Evolutionary conservation across 2,113 vertebrate species (phyloP), one percentile per base, ranked within the genome.

Genomic region (Falco punctatus): DNA sequence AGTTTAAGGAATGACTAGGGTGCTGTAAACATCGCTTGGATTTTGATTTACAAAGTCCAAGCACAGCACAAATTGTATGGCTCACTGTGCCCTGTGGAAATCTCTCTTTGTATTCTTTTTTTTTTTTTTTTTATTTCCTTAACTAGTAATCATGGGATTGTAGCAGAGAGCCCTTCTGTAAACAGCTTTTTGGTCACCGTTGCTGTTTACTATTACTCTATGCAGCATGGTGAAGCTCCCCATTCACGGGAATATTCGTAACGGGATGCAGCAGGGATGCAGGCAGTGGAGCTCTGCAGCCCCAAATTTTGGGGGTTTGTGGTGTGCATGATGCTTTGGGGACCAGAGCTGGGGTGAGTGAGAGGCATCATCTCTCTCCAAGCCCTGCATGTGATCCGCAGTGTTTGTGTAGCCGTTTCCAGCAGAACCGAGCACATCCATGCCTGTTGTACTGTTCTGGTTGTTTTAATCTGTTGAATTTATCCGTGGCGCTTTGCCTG

Each of bases 381-480:
- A 38, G 81, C 6, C 0, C 64, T 62, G 23, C 8, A 0, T 70
- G 81, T 35, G 91, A 73, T n/a, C 66, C 22, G 42, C 59, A 70
- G 75, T 26, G 42, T 86, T 84, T 84, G 73, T 13, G 61, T n/a
- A 91, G 81, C 80, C 9, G 8, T 71, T 94, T n/a, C 86, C 86
- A 81, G 81, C 57, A 59, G 81, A 38, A 38, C 59, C 23, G 65
- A 86, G 94, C 80, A 81, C 89, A 64, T 83, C 86, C 73, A 89
- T 87, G 86, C 78, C 89, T 48, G 46, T 38, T 64, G 59, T 42
- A 17, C 87, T 81, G 38, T 35, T 81, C 90, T 72, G 71, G 35
- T 38, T 86, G 93, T 52, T 95, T 93, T 87, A 85, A 91, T 86
- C 90, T 85, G 83, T 88, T 90, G 92, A 73, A 78, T 93, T 74